A percentile compares a stretch with the other conserved stretches of the same genome.
Evolutionary conservation across 2,113 vertebrate genomes (phyloP).

Genomic region (Falco punctatus): DNA sequence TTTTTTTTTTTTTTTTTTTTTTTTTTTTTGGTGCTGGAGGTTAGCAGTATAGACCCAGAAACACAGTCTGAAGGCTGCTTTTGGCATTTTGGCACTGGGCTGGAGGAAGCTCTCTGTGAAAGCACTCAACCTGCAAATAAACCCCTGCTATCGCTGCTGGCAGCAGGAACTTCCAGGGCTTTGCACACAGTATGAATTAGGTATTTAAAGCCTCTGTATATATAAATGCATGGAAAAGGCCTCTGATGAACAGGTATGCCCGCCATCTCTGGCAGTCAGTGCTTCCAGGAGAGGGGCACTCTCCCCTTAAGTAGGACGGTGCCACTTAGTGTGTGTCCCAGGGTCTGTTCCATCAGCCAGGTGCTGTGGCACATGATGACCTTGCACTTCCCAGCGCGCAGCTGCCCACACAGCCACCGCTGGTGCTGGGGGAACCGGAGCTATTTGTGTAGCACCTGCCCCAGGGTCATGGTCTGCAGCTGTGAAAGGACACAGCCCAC

Average conservation of each 20-base stretch:
- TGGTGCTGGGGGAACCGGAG: rapidly evolving
- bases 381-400: not conserved
- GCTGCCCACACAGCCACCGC: rapidly evolving
- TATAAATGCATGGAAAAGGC: not conserved
- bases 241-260: not conserved
- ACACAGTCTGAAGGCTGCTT: not conserved
- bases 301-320: rapidly evolving
- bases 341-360: not conserved
- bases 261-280: not conserved
- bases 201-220: not conserved
- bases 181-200: not conserved
- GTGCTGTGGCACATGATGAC: not conserved
- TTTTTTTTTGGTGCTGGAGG: not conserved
- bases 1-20: not conserved
- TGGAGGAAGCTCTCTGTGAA: not conserved
- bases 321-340: not conserved
- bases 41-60: not conserved
- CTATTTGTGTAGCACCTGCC: rapidly evolving
- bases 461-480: not conserved
- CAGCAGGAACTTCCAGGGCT: not conserved
- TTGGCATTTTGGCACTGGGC: not conserved
- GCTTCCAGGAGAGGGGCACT: not conserved
- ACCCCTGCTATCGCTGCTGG: not conserved
- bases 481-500: rapidly evolving
- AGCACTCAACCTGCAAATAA: not conserved